Evolutionary conservation across 2,888 invertebrate species (phyloP).

Genomic region (Eupithecia subfuscata): DNA sequence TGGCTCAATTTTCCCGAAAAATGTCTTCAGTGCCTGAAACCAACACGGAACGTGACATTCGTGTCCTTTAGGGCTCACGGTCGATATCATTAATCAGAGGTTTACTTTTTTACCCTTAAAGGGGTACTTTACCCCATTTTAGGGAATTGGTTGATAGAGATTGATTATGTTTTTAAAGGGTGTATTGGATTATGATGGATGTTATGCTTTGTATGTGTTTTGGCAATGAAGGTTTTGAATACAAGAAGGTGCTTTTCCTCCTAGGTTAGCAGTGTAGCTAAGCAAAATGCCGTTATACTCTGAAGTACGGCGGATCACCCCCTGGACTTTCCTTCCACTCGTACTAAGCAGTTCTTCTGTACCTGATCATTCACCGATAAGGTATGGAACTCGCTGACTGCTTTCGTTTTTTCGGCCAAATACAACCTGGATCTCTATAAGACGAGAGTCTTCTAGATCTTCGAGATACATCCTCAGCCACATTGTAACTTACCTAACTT

Average conservation of each 20-base stretch:
- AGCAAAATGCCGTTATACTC: not conserved
- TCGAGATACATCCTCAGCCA: no score
- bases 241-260: not conserved
- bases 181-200: slow-evolving; percentile 13
- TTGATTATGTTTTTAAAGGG: slow-evolving; percentile 33
- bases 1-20: slow-evolving; percentile 43
- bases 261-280: not conserved
- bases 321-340: no score
- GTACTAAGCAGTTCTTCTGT: no score
- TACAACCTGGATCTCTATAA: no score
- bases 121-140: slow-evolving; percentile 11
- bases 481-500: no score
- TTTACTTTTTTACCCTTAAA: slow-evolving; percentile 27
- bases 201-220: not conserved
- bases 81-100: slow-evolving; percentile 36
- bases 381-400: no score
- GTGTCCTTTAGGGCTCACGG: slow-evolving; percentile 22
- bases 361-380: no score
- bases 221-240: not conserved
- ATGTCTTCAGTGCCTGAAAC: slow-evolving; percentile 35
- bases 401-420: no score
- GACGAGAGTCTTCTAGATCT: no score
- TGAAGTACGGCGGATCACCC: no score
- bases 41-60: slow-evolving; percentile 33
- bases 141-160: slow-evolving; percentile 26